Evolutionary conservation across 2,113 vertebrate genomes (phyloP).

Genomic region (Hemicordylus capensis): DNA sequence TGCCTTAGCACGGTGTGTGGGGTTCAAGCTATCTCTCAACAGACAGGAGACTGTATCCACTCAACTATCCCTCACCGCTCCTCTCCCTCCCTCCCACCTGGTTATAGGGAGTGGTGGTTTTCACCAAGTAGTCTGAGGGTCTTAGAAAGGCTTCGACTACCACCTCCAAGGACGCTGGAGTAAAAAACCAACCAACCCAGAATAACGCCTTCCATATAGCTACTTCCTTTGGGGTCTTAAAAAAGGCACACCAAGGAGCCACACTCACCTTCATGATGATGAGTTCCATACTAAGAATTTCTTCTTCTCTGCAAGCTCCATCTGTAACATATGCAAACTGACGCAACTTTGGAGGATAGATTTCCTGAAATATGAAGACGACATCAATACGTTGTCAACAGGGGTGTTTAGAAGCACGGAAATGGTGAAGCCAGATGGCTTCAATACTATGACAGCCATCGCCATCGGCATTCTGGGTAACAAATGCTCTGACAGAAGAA

Average conservation of each 20-base stretch:
- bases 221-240: neutral
- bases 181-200: too few relatives aligned
- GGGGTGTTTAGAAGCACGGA: neutral
- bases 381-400: neutral
- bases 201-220: neutral
- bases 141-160: neutral
- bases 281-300: constrained; percentile 94
- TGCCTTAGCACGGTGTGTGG: neutral
- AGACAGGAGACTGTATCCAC: neutral
- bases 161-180: neutral
- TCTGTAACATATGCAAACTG: constrained; percentile 97
- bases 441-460: neutral
- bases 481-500: neutral
- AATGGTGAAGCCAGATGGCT: neutral
- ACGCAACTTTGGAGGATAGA: constrained; percentile 95
- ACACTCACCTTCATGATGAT: constrained; percentile 92
- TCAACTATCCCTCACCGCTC: too few relatives aligned
- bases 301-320: constrained; percentile 93
- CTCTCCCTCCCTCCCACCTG: too few relatives aligned
- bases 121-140: neutral
- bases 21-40: neutral
- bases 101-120: neutral
- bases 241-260: neutral
- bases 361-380: constrained; percentile 81
- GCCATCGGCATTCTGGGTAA: neutral